Conservation (phyloP, 30 jellyfish, hydroid and myxozoan genomes). For the Hydractinia echinata region DNA sequence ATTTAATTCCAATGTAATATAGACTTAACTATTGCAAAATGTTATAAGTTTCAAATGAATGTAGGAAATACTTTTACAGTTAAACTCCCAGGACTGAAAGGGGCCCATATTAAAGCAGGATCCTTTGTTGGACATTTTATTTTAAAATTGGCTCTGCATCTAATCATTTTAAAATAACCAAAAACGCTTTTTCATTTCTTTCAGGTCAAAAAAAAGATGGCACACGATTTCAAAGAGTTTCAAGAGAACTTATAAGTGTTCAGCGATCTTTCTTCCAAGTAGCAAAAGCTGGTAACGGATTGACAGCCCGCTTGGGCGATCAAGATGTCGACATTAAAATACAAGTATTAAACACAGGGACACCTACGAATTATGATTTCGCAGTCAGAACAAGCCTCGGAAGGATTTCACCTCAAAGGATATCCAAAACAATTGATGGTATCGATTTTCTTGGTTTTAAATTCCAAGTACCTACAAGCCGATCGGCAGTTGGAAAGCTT, state of each 20-base stretch:
- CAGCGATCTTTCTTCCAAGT: conserved; percentile 6
- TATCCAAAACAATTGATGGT: background rate
- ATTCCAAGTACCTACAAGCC: background rate
- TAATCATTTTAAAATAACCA: background rate
- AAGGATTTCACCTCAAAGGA: background rate
- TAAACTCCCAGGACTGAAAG: background rate
- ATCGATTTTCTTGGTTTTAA: background rate
- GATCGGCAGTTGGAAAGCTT: background rate
- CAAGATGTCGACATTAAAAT: background rate
- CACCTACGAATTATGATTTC: background rate
- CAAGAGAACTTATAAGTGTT: conserved; percentile 1
- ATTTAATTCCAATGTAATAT: too few relatives aligned
- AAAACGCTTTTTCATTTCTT: background rate
- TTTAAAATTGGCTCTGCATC: too few relatives aligned
- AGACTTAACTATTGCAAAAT: too few relatives aligned
- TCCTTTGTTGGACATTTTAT: too few relatives aligned
- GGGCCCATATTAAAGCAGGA: background rate
- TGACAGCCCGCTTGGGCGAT: background rate
- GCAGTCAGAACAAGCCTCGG: background rate
- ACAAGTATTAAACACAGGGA: background rate
- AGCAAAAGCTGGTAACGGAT: conserved; percentile 13
- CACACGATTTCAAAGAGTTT: conserved; percentile 9
- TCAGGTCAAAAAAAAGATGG: conserved; percentile 14
- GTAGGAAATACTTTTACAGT: too few relatives aligned
- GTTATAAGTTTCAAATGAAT: too few relatives aligned